phyloP scores from a whole-genome alignment of 2,888 invertebrate species.

The Drosophila macrothrix region DNA sequence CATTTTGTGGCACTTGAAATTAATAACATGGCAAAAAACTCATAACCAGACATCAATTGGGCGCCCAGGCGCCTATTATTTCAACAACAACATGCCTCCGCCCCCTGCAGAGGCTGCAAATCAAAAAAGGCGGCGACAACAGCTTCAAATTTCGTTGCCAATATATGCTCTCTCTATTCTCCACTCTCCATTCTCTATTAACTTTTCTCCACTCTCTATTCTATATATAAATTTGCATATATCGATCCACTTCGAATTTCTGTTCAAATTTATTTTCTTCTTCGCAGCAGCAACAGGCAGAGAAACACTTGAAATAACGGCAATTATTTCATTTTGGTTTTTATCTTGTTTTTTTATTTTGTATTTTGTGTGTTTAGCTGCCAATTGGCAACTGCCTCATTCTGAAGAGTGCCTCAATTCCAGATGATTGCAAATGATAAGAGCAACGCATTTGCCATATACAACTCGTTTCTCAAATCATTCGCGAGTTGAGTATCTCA shows the following conservation, averaged over 20 bases:
- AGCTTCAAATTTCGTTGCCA: conserved; percentile 30
- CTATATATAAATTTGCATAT: conserved; percentile 50
- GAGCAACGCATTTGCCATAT: conserved; percentile 33
- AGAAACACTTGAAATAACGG: conserved; percentile 45
- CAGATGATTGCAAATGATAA: conserved; percentile 59
- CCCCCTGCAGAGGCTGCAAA: conserved; percentile 11
- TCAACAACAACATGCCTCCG: conserved; percentile 1
- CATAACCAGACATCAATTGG: conserved; percentile 59
- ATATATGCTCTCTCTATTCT: conserved; percentile 19
- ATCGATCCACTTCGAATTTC: conserved; percentile 45
- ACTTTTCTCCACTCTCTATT: neutral
- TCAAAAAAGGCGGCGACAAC: conserved; percentile 45
- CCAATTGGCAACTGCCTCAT: conserved; percentile 17
- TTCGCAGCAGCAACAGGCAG: neutral
- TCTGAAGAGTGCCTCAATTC: conserved; percentile 26
- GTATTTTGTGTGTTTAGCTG: conserved; percentile 6
- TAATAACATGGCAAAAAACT: conserved; percentile 58
- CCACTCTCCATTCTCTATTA: neutral
- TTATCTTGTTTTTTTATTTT: conserved; percentile 4
- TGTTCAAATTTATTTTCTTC: conserved; percentile 31
- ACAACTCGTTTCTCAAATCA: conserved; percentile 17
- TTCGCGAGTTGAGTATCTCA: conserved; percentile 11
- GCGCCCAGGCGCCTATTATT: conserved; percentile 45
- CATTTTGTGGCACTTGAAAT: conserved; percentile 66
- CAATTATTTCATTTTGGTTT: conserved; percentile 53